Conservation (phyloP, 2,888 invertebrate genomes). For the Dioctria linearis region DNA sequence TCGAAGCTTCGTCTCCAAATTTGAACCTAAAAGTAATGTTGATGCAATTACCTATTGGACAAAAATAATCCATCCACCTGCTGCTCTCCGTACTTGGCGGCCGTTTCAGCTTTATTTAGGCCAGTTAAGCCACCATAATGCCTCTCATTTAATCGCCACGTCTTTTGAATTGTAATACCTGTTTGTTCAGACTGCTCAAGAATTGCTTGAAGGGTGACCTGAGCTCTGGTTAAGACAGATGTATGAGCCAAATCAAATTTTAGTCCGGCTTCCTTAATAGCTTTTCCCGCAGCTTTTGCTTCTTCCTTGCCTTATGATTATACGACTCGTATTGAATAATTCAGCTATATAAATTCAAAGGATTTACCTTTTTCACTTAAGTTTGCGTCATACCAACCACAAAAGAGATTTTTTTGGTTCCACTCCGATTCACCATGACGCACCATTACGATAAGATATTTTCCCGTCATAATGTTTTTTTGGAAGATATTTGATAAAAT, state of each 20-base stretch:
- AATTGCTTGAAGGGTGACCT: constrained; percentile 80
- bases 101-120: constrained; percentile 87
- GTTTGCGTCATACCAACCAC: constrained; percentile 83
- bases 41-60: too few relatives aligned
- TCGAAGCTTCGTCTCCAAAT: constrained; percentile 92
- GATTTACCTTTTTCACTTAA: constrained; percentile 79
- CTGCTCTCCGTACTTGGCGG: constrained; percentile 87
- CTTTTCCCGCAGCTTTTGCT: constrained; percentile 75
- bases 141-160: constrained; percentile 90
- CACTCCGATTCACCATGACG: constrained; percentile 85
- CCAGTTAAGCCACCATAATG: constrained; percentile 92
- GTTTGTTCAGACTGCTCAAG: constrained; percentile 78
- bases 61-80: constrained; percentile 72
- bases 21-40: constrained; percentile 74
- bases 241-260: constrained; percentile 87
- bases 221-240: constrained; percentile 84
- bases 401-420: constrained; percentile 83
- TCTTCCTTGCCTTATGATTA: constrained; percentile 56
- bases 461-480: constrained; percentile 67
- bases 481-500: too few relatives aligned
- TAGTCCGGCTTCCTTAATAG: constrained; percentile 79
- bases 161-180: constrained; percentile 78
- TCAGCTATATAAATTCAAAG: neutral
- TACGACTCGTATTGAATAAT: neutral
- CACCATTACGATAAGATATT: constrained; percentile 81